A percentile compares a stretch with the other conserved stretches of the same genome.
Evolutionary conservation across 2,113 vertebrate species (phyloP).

Genomic region (Phodopus roborovskii): DNA sequence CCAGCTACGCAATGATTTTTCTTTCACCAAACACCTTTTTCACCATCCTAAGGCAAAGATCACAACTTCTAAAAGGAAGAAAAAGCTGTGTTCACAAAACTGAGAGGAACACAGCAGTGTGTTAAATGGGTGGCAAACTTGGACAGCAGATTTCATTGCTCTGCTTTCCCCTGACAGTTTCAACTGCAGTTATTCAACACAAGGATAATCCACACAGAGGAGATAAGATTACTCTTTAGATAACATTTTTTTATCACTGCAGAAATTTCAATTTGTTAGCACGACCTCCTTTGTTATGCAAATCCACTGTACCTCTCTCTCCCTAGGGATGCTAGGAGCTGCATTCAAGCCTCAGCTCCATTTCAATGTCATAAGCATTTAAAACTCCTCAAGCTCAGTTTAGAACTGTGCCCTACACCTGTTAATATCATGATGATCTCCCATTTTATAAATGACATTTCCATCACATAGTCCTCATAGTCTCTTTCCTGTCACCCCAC

Average conservation of each 20-base stretch:
- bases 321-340: neutral
- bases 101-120: neutral
- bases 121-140: neutral
- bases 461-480: neutral
- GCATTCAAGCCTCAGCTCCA: neutral
- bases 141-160: neutral
- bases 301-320: neutral
- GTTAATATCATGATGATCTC: neutral
- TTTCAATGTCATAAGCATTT: constrained; percentile 26
- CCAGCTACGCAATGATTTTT: neutral
- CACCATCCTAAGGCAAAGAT: neutral
- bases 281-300: neutral
- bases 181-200: neutral
- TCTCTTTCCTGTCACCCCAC: neutral
- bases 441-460: neutral
- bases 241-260: neutral
- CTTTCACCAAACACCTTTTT: neutral
- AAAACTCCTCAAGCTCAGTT: neutral
- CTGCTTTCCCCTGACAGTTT: neutral
- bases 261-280: neutral
- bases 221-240: neutral
- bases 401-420: neutral
- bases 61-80: neutral
- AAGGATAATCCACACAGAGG: neutral
- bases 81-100: neutral